phyloP scores from a whole-genome alignment of 2,888 invertebrate genomes.

The Acanthoscelides obtectus region DNA sequence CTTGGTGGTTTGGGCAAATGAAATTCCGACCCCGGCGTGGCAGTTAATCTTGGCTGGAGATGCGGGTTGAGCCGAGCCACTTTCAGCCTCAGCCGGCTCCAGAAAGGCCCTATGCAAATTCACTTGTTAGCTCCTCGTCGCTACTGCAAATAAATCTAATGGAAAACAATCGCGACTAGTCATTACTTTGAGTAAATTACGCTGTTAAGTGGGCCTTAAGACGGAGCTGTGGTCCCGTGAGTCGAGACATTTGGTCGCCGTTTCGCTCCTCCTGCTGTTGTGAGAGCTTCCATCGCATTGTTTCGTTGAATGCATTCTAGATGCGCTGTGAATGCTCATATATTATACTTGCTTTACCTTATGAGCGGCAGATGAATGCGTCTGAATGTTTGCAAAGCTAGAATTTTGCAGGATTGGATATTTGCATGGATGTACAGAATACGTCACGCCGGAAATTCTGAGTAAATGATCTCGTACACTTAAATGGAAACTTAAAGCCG shows the following conservation, averaged over 20 bases:
- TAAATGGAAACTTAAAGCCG: too few relatives aligned
- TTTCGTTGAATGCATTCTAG: background rate
- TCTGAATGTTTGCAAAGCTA: too few relatives aligned
- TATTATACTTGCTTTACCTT: background rate
- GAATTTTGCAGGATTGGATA: too few relatives aligned
- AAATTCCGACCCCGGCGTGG: background rate
- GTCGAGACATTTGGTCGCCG: background rate
- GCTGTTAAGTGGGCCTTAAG: background rate
- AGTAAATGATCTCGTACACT: too few relatives aligned
- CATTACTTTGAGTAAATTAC: conserved; percentile 14
- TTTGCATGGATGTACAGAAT: too few relatives aligned
- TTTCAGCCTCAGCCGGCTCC: background rate
- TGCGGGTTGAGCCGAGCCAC: background rate
- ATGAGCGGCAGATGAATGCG: background rate
- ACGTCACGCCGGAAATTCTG: too few relatives aligned
- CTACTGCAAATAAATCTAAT: conserved; percentile 12
- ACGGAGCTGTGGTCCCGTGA: background rate
- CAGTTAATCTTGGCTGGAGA: background rate
- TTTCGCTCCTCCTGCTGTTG: too few relatives aligned
- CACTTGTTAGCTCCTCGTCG: conserved; percentile 15
- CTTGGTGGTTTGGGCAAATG: background rate
- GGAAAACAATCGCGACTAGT: conserved; percentile 11
- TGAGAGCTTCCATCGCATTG: background rate
- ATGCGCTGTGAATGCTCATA: background rate
- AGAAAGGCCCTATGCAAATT: conserved; percentile 13